Evolutionary conservation across 2,797 vertebrate species (phyloP), one percentile per base, ranked within the genome.

Genomic region (Synanceia verrucosa): DNA sequence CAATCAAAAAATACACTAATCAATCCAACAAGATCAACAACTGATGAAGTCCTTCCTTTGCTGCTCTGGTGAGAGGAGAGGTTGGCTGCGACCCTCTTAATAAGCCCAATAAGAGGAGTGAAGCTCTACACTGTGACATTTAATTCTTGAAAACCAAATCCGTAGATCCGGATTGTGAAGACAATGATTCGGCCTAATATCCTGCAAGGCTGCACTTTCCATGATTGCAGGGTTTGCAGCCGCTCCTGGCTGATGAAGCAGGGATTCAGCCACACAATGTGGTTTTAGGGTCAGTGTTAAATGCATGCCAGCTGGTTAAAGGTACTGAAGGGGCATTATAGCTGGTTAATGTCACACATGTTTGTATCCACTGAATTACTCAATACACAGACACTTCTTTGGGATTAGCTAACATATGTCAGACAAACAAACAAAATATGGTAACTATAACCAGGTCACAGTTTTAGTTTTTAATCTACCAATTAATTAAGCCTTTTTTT

Each of bases 151-250:
- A 44, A 81, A 71, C 23, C 26, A 91, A 93, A 94, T 90, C 92
- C 65, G 18, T 43, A 82, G 56, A 93, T 90, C 91, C 80, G 72
- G 92, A 93, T 93, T 91, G 67, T 66, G 70, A 52, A 47, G 79
- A 65, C 28, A 88, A 78, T 92, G 83, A 89, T 84, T 79, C 74
- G 71, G 66, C 37, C 59, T 85, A 83, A 86, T 84, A 85, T 83
- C 70, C 79, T 69, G 16, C 82, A 73, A 91, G 73, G 86, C 85
- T 43, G 85, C 90, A 92, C 92, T 94, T 88, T 90, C 62, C 60
- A 51, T 89, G 47, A 94, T 92, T 93, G 79, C 74, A 51, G 33
- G 37, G 4, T 74, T 81, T 53, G 64, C 43, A 79, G 57, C 67
- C 73, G 56, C 52, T 23, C 28, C n/a, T 68, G 65, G 80, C 44